These are phyloP conservation scores for Pristionchus mayeri DNA, from an alignment of 2,888 invertebrate species.

Conservation along the genomic window DNA sequence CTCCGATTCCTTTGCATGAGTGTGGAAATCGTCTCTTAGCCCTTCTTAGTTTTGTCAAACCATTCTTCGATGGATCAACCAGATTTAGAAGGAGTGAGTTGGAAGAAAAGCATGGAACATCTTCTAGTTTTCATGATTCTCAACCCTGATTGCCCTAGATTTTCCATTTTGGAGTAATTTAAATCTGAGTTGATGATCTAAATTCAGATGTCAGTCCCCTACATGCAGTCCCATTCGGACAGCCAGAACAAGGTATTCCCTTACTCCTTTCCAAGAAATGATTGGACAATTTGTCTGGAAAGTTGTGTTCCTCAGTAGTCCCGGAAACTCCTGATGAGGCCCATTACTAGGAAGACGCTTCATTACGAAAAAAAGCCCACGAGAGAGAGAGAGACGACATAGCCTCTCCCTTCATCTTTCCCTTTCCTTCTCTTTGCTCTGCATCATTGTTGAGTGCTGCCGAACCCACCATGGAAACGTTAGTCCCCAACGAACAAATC, in stretches of 20 bases:
- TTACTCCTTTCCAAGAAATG: background rate
- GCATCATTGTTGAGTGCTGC: background rate
- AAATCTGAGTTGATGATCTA: background rate
- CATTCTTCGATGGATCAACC: background rate
- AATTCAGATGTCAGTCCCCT: conserved; percentile 15
- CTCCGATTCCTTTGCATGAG: conserved; percentile 5
- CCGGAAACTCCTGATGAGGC: background rate
- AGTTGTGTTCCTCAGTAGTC: background rate
- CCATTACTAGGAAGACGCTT: background rate
- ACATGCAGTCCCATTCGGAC: conserved; percentile 13
- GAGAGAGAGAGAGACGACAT: too few relatives aligned
- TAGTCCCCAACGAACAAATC: too few relatives aligned
- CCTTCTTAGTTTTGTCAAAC: background rate
- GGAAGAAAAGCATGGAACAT: background rate
- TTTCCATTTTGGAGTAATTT: too few relatives aligned
- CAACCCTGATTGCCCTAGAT: background rate
- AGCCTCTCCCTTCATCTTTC: background rate
- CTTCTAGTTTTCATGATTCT: background rate
- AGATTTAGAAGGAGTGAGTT: conserved; percentile 23
- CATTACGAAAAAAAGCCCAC: conserved; percentile 2
- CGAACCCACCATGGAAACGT: background rate
- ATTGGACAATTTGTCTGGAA: background rate
- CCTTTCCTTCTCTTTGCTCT: background rate
- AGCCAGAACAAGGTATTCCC: conserved; percentile 4
- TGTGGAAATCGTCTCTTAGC: conserved; percentile 3